Evolutionary conservation across 2,113 vertebrate species (phyloP).

Genomic region (Aspiorhynchus laticeps): DNA sequence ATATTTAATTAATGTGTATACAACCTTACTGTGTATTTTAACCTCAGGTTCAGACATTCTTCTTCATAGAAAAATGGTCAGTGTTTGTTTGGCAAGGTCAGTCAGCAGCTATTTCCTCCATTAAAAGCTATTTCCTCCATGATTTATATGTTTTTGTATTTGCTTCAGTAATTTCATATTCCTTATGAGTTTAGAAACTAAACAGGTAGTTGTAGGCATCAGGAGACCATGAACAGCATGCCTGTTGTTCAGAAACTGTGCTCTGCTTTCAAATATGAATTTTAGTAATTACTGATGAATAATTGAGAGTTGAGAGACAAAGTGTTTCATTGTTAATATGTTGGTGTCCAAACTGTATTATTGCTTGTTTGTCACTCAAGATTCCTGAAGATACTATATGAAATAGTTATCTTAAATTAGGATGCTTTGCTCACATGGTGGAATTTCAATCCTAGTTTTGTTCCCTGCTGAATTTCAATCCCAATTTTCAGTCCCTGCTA

Average conservation of each 20-base stretch:
- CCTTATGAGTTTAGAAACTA: conserved; percentile 25
- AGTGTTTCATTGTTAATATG: not conserved
- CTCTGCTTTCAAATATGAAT: not conserved
- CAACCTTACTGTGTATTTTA: not conserved
- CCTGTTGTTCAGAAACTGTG: too few relatives aligned
- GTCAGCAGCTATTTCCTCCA: conserved; percentile 57
- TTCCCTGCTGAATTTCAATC: too few relatives aligned
- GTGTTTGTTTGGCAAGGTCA: conserved; percentile 50
- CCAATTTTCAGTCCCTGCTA: not conserved
- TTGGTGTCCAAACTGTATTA: not conserved
- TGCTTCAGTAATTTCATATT: conserved; percentile 62
- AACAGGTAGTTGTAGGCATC: not conserved
- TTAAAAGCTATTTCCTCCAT: conserved; percentile 47
- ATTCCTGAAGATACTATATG: not conserved
- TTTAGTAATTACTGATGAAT: not conserved
- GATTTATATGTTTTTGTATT: conserved; percentile 59
- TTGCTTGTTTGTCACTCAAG: not conserved
- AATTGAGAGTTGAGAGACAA: not conserved
- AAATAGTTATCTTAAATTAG: not conserved
- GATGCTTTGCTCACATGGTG: not conserved
- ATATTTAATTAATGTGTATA: too few relatives aligned
- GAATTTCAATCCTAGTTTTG: not conserved
- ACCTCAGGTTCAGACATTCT: not conserved
- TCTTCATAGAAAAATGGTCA: not conserved
- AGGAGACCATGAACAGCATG: too few relatives aligned